Evolutionary conservation across 2,888 invertebrate species (phyloP).

Genomic region (Hypercompe scribonia): DNA sequence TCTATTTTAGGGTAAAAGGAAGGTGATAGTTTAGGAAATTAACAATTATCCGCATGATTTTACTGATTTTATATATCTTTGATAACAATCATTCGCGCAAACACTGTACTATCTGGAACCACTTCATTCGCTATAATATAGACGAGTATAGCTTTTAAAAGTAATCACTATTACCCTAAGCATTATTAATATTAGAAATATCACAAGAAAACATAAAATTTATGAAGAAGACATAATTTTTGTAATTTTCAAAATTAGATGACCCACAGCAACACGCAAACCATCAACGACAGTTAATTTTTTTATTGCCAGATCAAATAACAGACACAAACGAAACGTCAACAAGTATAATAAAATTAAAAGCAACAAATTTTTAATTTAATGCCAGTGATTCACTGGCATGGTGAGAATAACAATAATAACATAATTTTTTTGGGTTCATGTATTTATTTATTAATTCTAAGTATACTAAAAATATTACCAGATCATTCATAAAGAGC

Average conservation of each 20-base stretch:
- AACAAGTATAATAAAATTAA: conserved; percentile 1
- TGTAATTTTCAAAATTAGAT: conserved; percentile 38
- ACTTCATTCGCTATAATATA: conserved; percentile 44
- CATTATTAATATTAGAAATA: conserved; percentile 43
- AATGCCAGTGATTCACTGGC: too few species aligned
- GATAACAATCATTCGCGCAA: conserved; percentile 75
- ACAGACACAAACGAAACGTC: conserved; percentile 15
- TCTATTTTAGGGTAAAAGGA: conserved; percentile 53
- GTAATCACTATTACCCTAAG: conserved; percentile 27
- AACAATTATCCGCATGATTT: conserved; percentile 74
- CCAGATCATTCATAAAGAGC: too few species aligned
- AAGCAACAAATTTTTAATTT: conserved; percentile 11
- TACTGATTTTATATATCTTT: conserved; percentile 68
- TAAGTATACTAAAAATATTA: too few species aligned
- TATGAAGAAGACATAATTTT: conserved; percentile 40
- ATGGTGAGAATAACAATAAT: too few species aligned
- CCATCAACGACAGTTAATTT: conserved; percentile 35
- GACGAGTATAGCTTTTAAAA: conserved; percentile 21
- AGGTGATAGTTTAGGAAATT: conserved; percentile 59
- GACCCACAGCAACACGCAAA: conserved; percentile 61
- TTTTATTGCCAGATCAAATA: conserved; percentile 33
- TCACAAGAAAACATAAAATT: conserved; percentile 31
- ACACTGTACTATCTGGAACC: conserved; percentile 61
- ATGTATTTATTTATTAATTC: too few species aligned
- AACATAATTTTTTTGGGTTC: too few species aligned